These are phyloP conservation scores for Myodes glareolus DNA, from an alignment of 2,113 vertebrate species.

Conservation along the genomic window DNA sequence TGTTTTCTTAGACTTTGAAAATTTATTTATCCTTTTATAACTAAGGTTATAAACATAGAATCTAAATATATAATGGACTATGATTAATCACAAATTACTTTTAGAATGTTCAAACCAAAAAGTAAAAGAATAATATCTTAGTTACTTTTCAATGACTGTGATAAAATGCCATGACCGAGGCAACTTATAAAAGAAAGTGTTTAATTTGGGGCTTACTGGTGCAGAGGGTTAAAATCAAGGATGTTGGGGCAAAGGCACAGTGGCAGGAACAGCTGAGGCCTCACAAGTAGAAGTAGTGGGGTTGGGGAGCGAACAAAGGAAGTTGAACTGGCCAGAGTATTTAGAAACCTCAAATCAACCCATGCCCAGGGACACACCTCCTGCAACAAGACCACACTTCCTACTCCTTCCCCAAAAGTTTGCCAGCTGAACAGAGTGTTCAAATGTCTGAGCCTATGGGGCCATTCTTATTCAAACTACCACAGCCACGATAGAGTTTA, in stretches of 20 bases:
- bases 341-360: background rate
- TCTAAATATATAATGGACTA: constrained; percentile 11
- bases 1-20: constrained; percentile 41
- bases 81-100: constrained; percentile 32
- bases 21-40: constrained; percentile 44
- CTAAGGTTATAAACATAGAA: constrained; percentile 37
- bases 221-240: background rate
- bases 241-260: background rate
- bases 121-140: background rate
- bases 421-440: background rate
- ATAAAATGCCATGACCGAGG: background rate
- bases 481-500: background rate
- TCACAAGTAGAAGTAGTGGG: background rate
- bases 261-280: background rate
- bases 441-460: background rate
- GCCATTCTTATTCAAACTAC: background rate
- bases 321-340: background rate
- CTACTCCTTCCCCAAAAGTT: background rate
- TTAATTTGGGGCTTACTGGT: background rate
- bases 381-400: background rate
- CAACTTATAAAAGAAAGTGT: background rate
- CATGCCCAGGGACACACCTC: background rate
- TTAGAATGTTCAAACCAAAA: constrained; percentile 14
- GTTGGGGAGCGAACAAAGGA: background rate
- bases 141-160: background rate